Conservation (phyloP, 2,888 invertebrate species). For the Lepidocyrtinus sp. region DNA sequence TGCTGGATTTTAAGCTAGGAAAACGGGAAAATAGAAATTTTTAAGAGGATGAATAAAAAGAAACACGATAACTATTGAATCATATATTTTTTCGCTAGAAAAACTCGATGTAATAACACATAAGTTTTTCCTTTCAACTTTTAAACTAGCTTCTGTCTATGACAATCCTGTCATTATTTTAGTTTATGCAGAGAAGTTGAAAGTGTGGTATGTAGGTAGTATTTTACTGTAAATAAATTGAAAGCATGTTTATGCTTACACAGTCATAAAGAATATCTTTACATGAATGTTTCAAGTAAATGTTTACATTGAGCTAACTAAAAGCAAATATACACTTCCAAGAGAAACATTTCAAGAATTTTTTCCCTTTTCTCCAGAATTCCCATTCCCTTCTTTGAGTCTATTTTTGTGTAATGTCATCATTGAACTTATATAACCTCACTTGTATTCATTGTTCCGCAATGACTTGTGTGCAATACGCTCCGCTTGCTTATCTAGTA, state of each 20-base stretch:
- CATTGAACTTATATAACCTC: neutral
- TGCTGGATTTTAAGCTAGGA: neutral
- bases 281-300: neutral
- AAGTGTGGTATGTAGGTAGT: conserved; percentile 3
- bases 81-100: conserved; percentile 26
- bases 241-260: conserved; percentile 11
- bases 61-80: conserved; percentile 28
- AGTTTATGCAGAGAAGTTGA: neutral
- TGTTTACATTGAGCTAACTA: conserved; percentile 8
- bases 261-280: conserved; percentile 11
- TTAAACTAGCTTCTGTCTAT: conserved; percentile 1
- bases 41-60: neutral
- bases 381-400: neutral
- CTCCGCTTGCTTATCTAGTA: neutral
- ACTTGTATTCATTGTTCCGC: conserved; percentile 2
- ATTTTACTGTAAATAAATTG: conserved; percentile 13
- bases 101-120: neutral
- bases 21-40: neutral
- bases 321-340: conserved; percentile 10
- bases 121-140: neutral
- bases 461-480: too few relatives aligned
- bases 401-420: conserved; percentile 1
- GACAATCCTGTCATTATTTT: conserved; percentile 2
- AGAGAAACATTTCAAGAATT: conserved; percentile 10
- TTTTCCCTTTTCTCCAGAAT: conserved; percentile 1